Base-by-base conservation (phyloP, 2,888 invertebrate genomes). In the Elysia crispata region DNA sequence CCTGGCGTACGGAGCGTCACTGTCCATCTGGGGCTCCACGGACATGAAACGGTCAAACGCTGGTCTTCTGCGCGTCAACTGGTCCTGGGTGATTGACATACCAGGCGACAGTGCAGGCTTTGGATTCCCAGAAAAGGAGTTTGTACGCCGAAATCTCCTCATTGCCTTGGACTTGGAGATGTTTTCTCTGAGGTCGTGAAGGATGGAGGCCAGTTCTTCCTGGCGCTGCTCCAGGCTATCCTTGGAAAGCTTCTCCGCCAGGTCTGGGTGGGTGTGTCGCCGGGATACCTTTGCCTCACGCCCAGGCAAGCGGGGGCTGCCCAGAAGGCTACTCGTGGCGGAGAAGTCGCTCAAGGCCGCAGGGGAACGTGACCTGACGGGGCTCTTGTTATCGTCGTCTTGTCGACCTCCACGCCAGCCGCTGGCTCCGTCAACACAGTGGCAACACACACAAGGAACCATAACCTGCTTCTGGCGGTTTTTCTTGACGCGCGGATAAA, bases 161-260 rank as follows among this genome's bases (percentile, higher is more conserved):
- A 80, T 72, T 15, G 80, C 80, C 60, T 80, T 80, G 3, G 75
- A 62, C 49, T 76, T 80, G 1, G 80, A 76, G n/a, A 80, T 76
- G 33, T 72, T 76, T 23, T 80, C 80, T 33, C 80, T 70, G 18
- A 80, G 50, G 33, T 80, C 80, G 1, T 70, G 72, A 0, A 80
- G 64, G 23, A 80, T 62, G 31, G 54, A n/a, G 23, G 80, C 69
- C 0, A 80, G 31, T 25, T 80, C 80, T 0, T 57, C 60, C 64
- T 25, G 15, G 25, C 69, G 41, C 31, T 72, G 31, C 23, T 76
- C 73, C 31, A 76, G 25, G 8, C 23, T 20, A 6, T 23, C 18
- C 31, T 23, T 28, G 18, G 25, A 1, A 23, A 8, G 3, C 6
- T 18, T 76, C 60, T 70, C 25, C 8, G 31, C 23, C 0, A 66